Evolutionary conservation across 2,888 invertebrate species (phyloP).

Genomic region (Tinea semifulvella): DNA sequence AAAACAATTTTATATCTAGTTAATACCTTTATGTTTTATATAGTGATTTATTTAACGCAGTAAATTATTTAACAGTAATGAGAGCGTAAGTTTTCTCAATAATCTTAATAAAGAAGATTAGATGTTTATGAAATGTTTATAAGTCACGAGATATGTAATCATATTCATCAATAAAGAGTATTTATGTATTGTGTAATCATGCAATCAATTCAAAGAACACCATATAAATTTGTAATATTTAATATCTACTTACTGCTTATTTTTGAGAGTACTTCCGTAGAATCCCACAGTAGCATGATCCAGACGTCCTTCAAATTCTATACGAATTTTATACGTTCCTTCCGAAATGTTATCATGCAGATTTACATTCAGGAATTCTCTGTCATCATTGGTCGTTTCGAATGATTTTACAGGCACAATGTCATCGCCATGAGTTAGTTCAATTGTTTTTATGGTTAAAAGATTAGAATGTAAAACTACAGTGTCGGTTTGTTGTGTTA

Average conservation of each 20-base stretch:
- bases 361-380: slow-evolving; percentile 45
- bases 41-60: too few relatives aligned
- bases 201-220: too few relatives aligned
- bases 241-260: slow-evolving; percentile 39
- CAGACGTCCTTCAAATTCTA: slow-evolving; percentile 61
- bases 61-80: too few relatives aligned
- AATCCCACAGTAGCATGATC: slow-evolving; percentile 59
- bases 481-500: slow-evolving; percentile 42
- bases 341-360: slow-evolving; percentile 31
- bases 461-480: slow-evolving; percentile 71
- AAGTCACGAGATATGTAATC: too few relatives aligned
- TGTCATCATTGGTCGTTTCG: slow-evolving; percentile 27
- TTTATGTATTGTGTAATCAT: too few relatives aligned
- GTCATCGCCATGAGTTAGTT: slow-evolving; percentile 24
- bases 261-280: slow-evolving; percentile 64
- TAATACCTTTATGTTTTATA: too few relatives aligned
- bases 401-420: slow-evolving; percentile 23
- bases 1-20: too few relatives aligned
- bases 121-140: too few relatives aligned
- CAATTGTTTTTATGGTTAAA: slow-evolving; percentile 49
- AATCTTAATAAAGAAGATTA: too few relatives aligned
- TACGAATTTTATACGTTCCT: slow-evolving; percentile 40
- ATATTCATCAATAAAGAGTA: too few relatives aligned
- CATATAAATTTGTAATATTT: too few relatives aligned
- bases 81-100: too few relatives aligned